Percentiles rank a stretch among this genome's conserved stretches.
These are phyloP conservation scores for Drosophila ercepeae DNA, from an alignment of 1,140 invertebrate species.

Conservation along the genomic window DNA sequence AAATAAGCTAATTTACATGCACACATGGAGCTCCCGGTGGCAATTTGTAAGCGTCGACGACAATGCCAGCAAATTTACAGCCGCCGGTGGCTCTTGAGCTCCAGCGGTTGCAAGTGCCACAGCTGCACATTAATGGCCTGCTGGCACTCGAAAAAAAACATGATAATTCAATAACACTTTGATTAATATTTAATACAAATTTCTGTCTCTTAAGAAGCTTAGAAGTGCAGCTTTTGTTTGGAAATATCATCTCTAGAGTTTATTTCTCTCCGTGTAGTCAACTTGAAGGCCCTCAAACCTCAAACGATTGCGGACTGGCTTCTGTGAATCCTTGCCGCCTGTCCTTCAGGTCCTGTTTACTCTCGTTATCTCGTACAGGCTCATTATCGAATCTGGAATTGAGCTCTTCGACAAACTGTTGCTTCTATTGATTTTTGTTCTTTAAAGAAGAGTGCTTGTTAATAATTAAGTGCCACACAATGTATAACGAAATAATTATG, in stretches of 20 bases:
- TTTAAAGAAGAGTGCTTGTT: neutral
- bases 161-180: neutral
- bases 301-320: slow-evolving; percentile 25
- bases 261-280: neutral
- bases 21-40: slow-evolving; percentile 40
- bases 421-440: neutral
- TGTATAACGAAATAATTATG: neutral
- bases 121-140: slow-evolving; percentile 55
- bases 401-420: slow-evolving; percentile 19
- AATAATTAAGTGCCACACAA: neutral
- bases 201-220: too few species aligned
- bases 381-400: slow-evolving; percentile 17
- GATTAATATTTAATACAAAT: neutral
- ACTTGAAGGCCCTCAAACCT: neutral
- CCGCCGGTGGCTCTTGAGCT: slow-evolving; percentile 23
- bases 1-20: slow-evolving; percentile 75
- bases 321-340: neutral
- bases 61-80: slow-evolving; percentile 47
- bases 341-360: neutral
- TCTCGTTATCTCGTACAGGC: neutral
- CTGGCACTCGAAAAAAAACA: slow-evolving; percentile 4
- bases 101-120: slow-evolving; percentile 44
- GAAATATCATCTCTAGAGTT: neutral
- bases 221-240: neutral
- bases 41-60: slow-evolving; percentile 51